These are phyloP conservation scores for Solenopsis invicta DNA, from an alignment of 1,140 invertebrate genomes.

Conservation along the genomic window DNA sequence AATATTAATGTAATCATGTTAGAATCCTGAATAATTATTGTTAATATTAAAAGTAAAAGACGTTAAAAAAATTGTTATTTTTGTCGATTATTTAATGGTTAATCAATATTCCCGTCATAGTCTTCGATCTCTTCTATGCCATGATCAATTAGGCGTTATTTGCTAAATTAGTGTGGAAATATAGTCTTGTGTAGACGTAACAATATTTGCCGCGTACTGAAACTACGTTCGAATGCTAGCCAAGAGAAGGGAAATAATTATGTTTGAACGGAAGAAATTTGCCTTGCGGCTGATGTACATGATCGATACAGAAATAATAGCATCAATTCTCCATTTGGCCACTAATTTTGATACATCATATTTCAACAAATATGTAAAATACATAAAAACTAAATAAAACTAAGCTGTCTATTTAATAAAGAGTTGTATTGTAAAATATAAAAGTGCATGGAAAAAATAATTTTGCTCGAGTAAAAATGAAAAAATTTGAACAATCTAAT, in stretches of 20 bases:
- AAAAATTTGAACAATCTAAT: too few species aligned
- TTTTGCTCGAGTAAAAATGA: too few species aligned
- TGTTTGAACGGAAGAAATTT: conserved; percentile 28
- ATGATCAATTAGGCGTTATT: not conserved
- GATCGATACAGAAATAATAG: not conserved
- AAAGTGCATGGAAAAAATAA: not conserved
- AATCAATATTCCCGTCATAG: not conserved
- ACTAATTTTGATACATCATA: not conserved
- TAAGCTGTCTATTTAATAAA: not conserved
- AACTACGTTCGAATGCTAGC: not conserved
- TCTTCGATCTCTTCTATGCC: not conserved
- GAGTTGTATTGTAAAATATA: not conserved
- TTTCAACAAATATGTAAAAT: not conserved
- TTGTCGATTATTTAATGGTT: not conserved
- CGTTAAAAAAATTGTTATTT: conserved; percentile 1
- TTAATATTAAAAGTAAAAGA: not conserved
- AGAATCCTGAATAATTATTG: not conserved
- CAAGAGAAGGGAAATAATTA: conserved; percentile 25
- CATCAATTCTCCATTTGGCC: not conserved
- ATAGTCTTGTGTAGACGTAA: not conserved
- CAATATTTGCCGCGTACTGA: not conserved
- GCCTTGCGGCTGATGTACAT: not conserved
- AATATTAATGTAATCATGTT: not conserved
- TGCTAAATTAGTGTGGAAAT: conserved; percentile 17
- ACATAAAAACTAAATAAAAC: not conserved